phyloP scores from a whole-genome alignment of 2,888 invertebrate genomes.

The Noctuana brunneofusca region DNA sequence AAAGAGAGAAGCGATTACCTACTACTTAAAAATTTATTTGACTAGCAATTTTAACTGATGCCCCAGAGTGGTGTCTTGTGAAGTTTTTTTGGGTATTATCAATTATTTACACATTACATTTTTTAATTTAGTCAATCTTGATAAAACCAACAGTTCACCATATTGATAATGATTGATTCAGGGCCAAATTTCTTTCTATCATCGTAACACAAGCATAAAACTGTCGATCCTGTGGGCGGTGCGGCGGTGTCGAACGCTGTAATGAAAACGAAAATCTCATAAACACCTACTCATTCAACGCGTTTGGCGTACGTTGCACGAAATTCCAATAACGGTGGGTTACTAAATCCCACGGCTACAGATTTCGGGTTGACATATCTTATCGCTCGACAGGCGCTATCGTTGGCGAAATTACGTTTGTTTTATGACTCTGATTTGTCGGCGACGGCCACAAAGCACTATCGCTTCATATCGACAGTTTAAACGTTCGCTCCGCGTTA shows the following conservation, averaged over 20 bases:
- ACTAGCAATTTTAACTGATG: not conserved
- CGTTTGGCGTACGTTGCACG: conserved; percentile 28
- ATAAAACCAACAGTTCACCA: not conserved
- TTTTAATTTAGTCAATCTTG: too few relatives aligned
- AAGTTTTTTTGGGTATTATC: not conserved
- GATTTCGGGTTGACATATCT: conserved; percentile 78
- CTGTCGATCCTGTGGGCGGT: conserved; percentile 4
- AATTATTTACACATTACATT: too few relatives aligned
- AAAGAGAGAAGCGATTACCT: too few relatives aligned
- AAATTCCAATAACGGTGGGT: conserved; percentile 66
- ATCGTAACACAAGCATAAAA: conserved; percentile 8
- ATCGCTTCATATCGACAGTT: conserved; percentile 63
- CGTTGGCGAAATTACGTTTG: conserved; percentile 77
- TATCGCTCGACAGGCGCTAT: conserved; percentile 69
- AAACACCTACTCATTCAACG: conserved; percentile 36
- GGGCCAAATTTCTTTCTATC: not conserved
- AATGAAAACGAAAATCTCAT: conserved; percentile 37
- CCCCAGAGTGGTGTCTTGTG: not conserved
- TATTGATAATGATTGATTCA: not conserved
- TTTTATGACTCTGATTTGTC: conserved; percentile 81
- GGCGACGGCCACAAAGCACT: conserved; percentile 74
- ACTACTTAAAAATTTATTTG: too few relatives aligned
- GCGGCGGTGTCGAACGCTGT: conserved; percentile 19
- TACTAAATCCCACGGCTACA: conserved; percentile 76
- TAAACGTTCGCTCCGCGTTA: conserved; percentile 69